These are phyloP conservation scores for Plagiodera versicolora DNA, from an alignment of 2,888 invertebrate genomes.

Conservation along the genomic window DNA sequence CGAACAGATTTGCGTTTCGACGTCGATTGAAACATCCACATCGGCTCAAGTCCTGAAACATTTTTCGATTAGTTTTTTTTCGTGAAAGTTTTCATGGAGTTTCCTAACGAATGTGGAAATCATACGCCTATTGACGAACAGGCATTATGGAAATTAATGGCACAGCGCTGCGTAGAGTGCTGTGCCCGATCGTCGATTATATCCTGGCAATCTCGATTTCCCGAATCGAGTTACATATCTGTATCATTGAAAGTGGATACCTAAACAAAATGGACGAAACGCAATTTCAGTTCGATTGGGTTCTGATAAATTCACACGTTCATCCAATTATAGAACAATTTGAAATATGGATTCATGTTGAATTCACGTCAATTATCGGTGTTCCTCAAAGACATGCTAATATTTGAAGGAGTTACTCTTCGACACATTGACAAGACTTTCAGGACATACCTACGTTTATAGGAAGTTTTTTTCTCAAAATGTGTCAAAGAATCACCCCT, in stretches of 20 bases:
- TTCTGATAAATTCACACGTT: slow-evolving; percentile 1
- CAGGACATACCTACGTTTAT: no score
- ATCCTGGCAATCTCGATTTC: background rate
- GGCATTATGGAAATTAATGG: background rate
- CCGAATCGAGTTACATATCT: slow-evolving; percentile 8
- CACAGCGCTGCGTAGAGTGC: background rate
- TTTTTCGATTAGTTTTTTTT: no score
- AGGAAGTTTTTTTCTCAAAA: no score
- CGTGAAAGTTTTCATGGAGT: no score
- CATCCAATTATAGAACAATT: background rate
- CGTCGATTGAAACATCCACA: no score
- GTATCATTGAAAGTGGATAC: slow-evolving; percentile 7
- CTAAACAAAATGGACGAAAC: slow-evolving; percentile 7
- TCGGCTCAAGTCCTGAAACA: no score
- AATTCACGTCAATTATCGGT: no score
- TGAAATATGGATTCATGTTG: background rate
- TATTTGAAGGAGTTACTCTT: no score
- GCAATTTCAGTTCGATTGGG: slow-evolving; percentile 4
- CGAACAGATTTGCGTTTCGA: no score
- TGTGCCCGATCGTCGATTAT: background rate
- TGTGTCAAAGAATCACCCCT: no score
- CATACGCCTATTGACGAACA: background rate
- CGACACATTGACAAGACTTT: no score
- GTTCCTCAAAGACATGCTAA: no score
- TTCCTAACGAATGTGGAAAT: background rate